Base-by-base conservation (phyloP, 23 tunicate genomes). In the Styela clava region DNA sequence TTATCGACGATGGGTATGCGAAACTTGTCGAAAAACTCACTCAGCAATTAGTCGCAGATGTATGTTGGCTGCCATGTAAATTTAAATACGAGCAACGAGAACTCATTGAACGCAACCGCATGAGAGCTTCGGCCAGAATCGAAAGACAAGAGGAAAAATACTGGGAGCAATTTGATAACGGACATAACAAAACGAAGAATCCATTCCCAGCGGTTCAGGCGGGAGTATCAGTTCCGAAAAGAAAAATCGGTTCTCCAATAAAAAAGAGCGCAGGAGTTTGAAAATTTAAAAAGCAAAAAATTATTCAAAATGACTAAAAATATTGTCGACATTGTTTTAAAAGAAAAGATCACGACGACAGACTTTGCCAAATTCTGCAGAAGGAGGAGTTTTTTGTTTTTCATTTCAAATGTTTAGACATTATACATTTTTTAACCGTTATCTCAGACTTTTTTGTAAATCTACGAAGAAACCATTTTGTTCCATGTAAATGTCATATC, bases 31-130 rank as follows among this genome's bases (percentile, higher is more conserved):
- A 61, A 5, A 76, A 83, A 29, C 85, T 88, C 56, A 76, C 52
- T 25, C 37, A 77, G 5, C 35, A 22, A 34, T 68, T 88, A 30
- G 69, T 85, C 32, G 27, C 24, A 19, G 92, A 88, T 30, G 92
- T 88, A 9, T 88, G 92, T 63, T 88, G 84, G 92, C 25, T 88
- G 52, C 92, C 92, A 35, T 88, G 92, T 65, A 52, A 78, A 32
- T 69, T 36, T 31, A 74, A 88, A 83, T 88, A 88, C 52, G 84
- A 88, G 77, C 73, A 78, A 36, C 77, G 84, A 35, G 89, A 86
- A 69, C 24, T 86, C 0, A 19, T 79, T 30, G 69, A 64, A 32
- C 84, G 89, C 5, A 62, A 79, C 65, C 72, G 89, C 21, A 44
- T 73, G 28, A 79, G 61, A 12, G 73, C 72, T 0, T 37, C 74